Evolutionary conservation across 2,113 vertebrate species (phyloP).

Genomic region (Passer montanus): DNA sequence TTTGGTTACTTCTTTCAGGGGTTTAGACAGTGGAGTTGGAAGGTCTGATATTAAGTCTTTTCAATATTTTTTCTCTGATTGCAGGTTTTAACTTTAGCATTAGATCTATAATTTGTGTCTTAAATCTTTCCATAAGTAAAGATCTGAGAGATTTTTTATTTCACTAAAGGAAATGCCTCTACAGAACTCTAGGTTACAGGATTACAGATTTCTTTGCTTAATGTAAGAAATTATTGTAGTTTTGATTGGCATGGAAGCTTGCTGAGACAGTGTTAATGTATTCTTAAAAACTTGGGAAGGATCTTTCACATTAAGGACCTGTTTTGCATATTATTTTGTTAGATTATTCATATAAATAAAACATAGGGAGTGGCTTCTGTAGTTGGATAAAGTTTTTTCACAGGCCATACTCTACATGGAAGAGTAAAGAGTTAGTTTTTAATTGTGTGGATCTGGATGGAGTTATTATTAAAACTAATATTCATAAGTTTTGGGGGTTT

Average conservation of each 20-base stretch:
- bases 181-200: background rate
- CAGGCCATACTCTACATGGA: background rate
- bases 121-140: background rate
- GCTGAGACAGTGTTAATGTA: background rate
- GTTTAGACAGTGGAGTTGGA: background rate
- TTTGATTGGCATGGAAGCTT: background rate
- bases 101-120: background rate
- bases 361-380: background rate
- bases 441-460: background rate
- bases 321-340: background rate
- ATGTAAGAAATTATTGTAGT: background rate
- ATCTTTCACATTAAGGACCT: background rate
- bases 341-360: background rate
- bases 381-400: background rate
- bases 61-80: background rate
- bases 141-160: background rate
- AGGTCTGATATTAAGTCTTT: background rate
- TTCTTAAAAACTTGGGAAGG: background rate
- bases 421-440: background rate
- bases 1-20: background rate
- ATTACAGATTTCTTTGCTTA: background rate
- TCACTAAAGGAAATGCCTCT: background rate
- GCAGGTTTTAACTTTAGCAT: background rate
- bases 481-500: background rate
- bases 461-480: background rate